Percentiles rank a stretch among this genome's conserved stretches.
Conservation (phyloP, 1,140 invertebrate genomes). For the Zophobas morio region DNA sequence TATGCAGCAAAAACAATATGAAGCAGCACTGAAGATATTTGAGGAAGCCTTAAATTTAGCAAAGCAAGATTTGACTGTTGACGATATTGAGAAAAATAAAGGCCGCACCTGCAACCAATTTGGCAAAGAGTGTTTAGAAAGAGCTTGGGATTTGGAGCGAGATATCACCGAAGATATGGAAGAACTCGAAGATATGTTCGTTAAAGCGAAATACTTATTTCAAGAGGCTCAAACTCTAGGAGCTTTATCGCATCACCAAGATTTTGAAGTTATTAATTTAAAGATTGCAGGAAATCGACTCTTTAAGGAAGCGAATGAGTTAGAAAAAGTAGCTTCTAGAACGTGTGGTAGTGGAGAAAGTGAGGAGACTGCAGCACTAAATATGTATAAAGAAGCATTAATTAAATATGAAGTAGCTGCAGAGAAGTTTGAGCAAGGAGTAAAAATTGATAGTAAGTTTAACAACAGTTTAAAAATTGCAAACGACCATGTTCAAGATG, state of each 20-base stretch:
- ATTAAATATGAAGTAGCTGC: background rate
- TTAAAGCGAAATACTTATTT: background rate
- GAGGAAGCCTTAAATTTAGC: no score
- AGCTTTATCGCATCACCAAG: background rate
- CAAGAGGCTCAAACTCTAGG: background rate
- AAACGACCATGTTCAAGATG: background rate
- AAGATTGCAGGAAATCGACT: slow-evolving; percentile 6
- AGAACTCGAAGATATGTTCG: background rate
- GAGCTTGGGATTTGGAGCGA: slow-evolving; percentile 5
- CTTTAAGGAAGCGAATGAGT: background rate
- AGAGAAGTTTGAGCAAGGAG: slow-evolving; percentile 3
- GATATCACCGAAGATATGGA: background rate
- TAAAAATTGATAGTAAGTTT: background rate
- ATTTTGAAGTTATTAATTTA: background rate
- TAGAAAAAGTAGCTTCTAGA: background rate
- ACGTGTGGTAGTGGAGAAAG: background rate
- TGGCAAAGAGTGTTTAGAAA: background rate
- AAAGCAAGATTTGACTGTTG: no score
- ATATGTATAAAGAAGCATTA: slow-evolving; percentile 10
- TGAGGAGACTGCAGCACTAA: background rate
- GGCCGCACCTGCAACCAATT: no score
- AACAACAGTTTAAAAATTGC: background rate
- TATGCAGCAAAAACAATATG: no score
- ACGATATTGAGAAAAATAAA: no score
- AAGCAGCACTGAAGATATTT: no score